Conservation (phyloP, 2,113 vertebrate species). For the Sylvilagus bachmani region DNA sequence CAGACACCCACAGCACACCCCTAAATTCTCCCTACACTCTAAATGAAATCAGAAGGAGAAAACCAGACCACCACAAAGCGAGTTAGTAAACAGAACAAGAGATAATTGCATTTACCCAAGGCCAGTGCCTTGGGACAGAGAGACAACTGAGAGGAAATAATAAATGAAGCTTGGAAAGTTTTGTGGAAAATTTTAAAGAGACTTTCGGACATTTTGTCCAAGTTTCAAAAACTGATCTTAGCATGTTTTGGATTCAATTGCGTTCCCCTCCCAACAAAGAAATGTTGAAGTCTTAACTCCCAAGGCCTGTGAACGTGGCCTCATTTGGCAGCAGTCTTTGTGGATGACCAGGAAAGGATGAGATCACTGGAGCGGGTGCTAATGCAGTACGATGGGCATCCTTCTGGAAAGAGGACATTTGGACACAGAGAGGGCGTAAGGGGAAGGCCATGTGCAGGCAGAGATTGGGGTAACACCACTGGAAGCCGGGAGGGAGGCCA, state of each 20-base stretch:
- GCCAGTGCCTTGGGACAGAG: background rate
- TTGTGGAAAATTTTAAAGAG: background rate
- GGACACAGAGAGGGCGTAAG: background rate
- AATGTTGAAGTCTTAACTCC: background rate
- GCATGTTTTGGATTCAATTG: background rate
- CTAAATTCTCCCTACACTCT: background rate
- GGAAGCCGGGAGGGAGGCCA: background rate
- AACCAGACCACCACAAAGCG: background rate
- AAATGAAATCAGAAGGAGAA: background rate
- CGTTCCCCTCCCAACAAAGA: background rate
- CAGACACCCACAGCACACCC: background rate
- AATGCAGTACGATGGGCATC: background rate
- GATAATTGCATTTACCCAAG: background rate
- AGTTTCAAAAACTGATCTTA: background rate
- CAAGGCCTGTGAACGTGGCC: background rate
- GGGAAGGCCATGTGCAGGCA: background rate
- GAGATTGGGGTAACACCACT: background rate
- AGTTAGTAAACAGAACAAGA: background rate
- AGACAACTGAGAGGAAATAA: background rate
- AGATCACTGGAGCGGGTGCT: too few relatives aligned
- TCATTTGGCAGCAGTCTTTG: background rate
- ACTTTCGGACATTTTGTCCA: background rate
- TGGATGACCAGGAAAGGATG: background rate
- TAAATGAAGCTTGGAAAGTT: background rate
- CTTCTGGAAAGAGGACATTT: background rate